Evolutionary conservation across 2,888 invertebrate species (phyloP).

Genomic region (Tenthredo livida): DNA sequence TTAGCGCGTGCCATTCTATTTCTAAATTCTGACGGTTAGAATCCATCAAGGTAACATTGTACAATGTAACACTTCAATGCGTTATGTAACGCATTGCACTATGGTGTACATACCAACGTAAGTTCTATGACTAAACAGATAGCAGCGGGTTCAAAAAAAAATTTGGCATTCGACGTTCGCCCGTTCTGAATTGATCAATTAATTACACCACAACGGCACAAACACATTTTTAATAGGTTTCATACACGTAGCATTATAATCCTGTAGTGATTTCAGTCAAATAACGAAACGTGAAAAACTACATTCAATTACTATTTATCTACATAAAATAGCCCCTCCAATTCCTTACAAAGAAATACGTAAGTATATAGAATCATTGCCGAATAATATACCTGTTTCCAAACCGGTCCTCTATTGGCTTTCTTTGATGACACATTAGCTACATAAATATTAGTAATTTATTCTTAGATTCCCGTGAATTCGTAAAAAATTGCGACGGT

Average conservation of each 20-base stretch:
- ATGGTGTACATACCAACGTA: background rate
- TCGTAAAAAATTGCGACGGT: too few relatives aligned
- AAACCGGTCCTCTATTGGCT: too few relatives aligned
- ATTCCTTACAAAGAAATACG: background rate
- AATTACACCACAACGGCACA: background rate
- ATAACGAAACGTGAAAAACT: background rate
- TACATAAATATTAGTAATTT: too few relatives aligned
- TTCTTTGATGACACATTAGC: too few relatives aligned
- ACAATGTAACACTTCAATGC: background rate
- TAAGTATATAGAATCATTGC: too few relatives aligned
- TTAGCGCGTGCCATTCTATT: slow-evolving; percentile 37
- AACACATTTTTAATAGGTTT: background rate
- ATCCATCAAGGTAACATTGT: slow-evolving; percentile 17
- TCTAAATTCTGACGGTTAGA: background rate
- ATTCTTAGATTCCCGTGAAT: too few relatives aligned
- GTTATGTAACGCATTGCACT: slow-evolving; percentile 8
- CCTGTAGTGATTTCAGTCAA: background rate
- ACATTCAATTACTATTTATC: background rate
- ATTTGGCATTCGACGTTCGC: background rate
- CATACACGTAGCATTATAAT: background rate
- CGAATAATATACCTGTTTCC: too few relatives aligned
- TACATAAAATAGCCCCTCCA: background rate
- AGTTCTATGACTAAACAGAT: background rate
- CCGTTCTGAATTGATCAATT: background rate
- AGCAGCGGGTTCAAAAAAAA: background rate